Base-by-base conservation (phyloP, 30 jellyfish, hydroid and myxozoan genomes). In the Sanderia malayensis region DNA sequence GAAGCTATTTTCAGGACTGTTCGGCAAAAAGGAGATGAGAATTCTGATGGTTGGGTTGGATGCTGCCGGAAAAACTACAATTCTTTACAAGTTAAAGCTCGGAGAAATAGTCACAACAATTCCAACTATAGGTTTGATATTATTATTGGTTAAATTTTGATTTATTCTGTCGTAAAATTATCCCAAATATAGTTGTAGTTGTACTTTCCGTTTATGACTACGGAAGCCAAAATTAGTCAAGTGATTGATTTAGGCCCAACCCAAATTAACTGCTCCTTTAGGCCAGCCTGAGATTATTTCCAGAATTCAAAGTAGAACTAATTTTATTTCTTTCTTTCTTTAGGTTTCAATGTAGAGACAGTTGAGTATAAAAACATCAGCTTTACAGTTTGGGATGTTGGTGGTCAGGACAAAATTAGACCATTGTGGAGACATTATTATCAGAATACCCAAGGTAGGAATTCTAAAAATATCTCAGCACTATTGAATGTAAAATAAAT, bases 1-100 rank as follows among this genome's bases (percentile, higher is more conserved):
- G 26, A 70, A 61, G 62, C 72, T 80, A 20, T 80, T 80, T 32
- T 22, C 64, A 0, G 71, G 84, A 24, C 84, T 92, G 19, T 84
- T 85, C 64, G 96, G 99, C 34, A 92, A 84, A 76, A 92, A 83
- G 72, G 96, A 92, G 65, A 85, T 85, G 96, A 65, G 99, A 68
- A 92, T 93, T 67, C 87, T 93, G 18, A 86, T 86, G 97, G 96
- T 94, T 46, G 99, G 99, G 7, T 74, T 94, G 84, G 99, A 94
- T 70, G 97, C 97, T 27, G 99, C 99, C 53, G 99, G 99, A 37
- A 94, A 94, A 76, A 94, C 99, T 2, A 94, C 99, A 26, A 94
- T 94, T 64, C 76, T 94, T 67, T 94, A 94, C 82, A 86, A 94
- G 76, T 70, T 94, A 49, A 94, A 94, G 62, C 81, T 94, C 30